Evolutionary conservation across 2,113 vertebrate species (phyloP).

Genomic region (Anolis sagrei): DNA sequence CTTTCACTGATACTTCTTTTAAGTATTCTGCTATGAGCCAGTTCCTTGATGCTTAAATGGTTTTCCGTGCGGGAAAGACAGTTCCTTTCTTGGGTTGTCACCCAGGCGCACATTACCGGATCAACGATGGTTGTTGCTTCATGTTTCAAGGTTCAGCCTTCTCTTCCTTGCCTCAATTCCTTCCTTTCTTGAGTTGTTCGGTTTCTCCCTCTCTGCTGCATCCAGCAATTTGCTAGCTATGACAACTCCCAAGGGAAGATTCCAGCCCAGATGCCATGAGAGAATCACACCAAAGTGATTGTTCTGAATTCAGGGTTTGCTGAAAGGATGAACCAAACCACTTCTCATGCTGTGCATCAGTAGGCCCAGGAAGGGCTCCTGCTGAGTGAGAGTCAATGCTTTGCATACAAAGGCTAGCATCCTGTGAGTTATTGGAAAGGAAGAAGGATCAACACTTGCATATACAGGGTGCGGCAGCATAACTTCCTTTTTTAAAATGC

Average conservation of each 20-base stretch:
- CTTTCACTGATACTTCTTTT: neutral
- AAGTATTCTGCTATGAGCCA: neutral
- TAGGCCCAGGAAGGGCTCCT: neutral
- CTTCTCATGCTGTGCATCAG: neutral
- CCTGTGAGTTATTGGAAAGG: too few species aligned
- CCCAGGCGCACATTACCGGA: neutral
- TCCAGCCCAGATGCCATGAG: neutral
- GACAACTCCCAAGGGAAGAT: neutral
- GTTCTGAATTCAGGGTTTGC: neutral
- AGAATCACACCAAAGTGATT: neutral
- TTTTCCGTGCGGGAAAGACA: neutral
- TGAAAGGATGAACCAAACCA: neutral
- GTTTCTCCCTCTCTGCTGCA: neutral
- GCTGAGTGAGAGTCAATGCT: neutral
- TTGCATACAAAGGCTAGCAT: neutral
- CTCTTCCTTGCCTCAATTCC: neutral
- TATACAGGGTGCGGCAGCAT: too few species aligned
- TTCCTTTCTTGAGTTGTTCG: neutral
- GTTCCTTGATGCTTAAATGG: slow-evolving; percentile 1
- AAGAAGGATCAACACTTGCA: too few species aligned
- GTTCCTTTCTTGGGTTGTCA: slow-evolving; percentile 2
- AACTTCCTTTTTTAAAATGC: too few species aligned
- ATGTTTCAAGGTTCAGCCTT: neutral
- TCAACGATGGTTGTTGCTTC: neutral
- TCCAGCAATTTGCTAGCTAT: neutral